Percentiles rank a stretch among this genome's conserved stretches.
Evolutionary conservation across 2,888 invertebrate species (phyloP).

Genomic region (Pediacus dermestoides): DNA sequence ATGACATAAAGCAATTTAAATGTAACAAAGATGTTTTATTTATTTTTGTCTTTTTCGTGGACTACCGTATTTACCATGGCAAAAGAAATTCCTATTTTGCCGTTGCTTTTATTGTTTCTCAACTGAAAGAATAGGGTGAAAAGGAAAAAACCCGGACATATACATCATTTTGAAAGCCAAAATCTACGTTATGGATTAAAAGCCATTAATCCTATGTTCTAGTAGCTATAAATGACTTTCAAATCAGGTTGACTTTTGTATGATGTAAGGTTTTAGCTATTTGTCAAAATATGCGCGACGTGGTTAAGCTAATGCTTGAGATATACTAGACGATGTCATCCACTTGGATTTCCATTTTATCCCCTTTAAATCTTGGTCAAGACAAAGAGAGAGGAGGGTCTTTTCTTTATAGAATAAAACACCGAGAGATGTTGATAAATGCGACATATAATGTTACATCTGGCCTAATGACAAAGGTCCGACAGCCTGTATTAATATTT

Average conservation of each 20-base stretch:
- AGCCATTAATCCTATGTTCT: conserved; percentile 3
- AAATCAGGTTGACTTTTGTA: conserved; percentile 4
- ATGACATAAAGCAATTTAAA: not conserved
- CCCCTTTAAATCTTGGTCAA: conserved; percentile 2
- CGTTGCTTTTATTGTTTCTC: conserved; percentile 1
- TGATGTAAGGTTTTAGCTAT: conserved; percentile 5
- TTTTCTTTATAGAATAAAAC: conserved; percentile 16
- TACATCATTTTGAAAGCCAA: conserved; percentile 5
- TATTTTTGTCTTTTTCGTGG: conserved; percentile 1
- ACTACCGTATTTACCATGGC: not conserved
- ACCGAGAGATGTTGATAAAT: conserved; percentile 19
- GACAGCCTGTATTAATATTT: conserved; percentile 21
- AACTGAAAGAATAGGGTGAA: too few relatives aligned
- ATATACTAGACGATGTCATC: not conserved
- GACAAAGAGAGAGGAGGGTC: conserved; percentile 5
- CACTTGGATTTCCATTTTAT: conserved; percentile 8
- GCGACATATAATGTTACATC: conserved; percentile 20
- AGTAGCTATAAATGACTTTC: not conserved
- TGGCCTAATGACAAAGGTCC: conserved; percentile 21
- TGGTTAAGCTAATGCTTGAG: conserved; percentile 1
- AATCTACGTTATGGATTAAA: conserved; percentile 7
- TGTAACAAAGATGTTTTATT: conserved; percentile 1
- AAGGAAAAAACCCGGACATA: conserved; percentile 1
- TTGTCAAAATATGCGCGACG: conserved; percentile 7
- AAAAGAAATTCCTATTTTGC: conserved; percentile 1